Base-by-base conservation (phyloP, 2,888 invertebrate genomes). In the Nasonia oneida region DNA sequence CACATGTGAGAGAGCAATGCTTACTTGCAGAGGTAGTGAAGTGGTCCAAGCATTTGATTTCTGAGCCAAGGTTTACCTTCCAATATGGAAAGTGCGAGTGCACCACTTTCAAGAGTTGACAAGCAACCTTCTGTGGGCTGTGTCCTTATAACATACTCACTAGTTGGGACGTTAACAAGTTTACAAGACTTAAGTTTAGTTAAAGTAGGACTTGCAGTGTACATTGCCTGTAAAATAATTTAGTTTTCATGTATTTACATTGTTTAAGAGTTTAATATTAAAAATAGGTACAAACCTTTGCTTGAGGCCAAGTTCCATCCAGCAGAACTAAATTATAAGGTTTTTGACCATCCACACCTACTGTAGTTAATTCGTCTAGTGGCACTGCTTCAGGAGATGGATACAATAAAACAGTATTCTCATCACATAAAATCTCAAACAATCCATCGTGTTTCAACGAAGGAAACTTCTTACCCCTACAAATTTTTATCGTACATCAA, bases 221-320 rank as follows among this genome's bases (percentile, higher is more conserved):
- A 98, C 87, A 98, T 98, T 15, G 98, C 97, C 93, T 93, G 37
- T n/a, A 83, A 85, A 87, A 64, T 53, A 71, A 71, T 47, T 33
- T 78, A 70, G 70, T 33, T 53, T 47, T 73, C n/a, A 70, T 64
- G 53, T 64, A n/a, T 53, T 4, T 70, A 14, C 79, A 47, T 57
- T 47, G 50, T 75, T 81, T 18, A 14, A 78, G 29, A 53, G 23
- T 61, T 61, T 4, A 61, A n/a, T 33, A 64, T 81, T 33, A 64
- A 83, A 80, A 42, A 85, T 71, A 29, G 29, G 29, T 29, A 29
- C 23, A 50, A 89, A 93, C 93, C 93, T 98, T 98, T 3, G 98
- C 98, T 93, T 99, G 98, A 0, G 98, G 97, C 98, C 98, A 99
- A 14, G 99, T 99, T 5, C 99, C 98, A 94, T 99, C 98, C 88